A percentile compares a stretch with the other conserved stretches of the same genome.
Conservation (phyloP, 2,797 vertebrate genomes). For the Tenualosa ilisha region DNA sequence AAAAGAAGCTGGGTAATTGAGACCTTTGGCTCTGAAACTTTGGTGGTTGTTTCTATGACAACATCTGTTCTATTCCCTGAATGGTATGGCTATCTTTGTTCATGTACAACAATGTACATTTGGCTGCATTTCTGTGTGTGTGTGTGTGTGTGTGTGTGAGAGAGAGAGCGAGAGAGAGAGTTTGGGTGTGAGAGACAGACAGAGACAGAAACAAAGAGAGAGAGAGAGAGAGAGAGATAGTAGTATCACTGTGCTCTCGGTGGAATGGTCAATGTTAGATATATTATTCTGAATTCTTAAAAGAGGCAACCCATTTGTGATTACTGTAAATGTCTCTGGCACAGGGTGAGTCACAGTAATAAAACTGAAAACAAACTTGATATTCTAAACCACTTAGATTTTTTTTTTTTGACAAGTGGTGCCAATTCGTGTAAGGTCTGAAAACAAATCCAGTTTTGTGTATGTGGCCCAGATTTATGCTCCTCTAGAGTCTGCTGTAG, state of each 20-base stretch:
- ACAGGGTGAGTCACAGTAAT: slow-evolving; percentile 3
- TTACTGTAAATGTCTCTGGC: slow-evolving; percentile 20
- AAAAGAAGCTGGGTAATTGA: not conserved
- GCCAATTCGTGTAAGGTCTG: not conserved
- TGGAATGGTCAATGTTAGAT: not conserved
- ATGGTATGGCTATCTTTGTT: not conserved
- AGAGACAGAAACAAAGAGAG: not conserved
- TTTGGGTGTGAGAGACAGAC: not conserved
- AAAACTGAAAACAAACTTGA: slow-evolving; percentile 9
- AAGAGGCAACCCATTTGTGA: not conserved
- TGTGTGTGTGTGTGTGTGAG: not conserved
- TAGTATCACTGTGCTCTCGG: not conserved
- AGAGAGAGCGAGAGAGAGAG: not conserved
- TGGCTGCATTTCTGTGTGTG: not conserved
- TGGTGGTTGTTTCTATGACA: slow-evolving; percentile 14
- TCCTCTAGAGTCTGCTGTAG: not conserved
- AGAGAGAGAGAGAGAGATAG: not conserved
- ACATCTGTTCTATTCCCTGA: slow-evolving; percentile 8
- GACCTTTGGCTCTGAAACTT: not conserved
- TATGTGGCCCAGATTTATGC: not conserved
- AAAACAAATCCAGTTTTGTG: not conserved
- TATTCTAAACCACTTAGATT: not conserved
- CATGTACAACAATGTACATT: not conserved
- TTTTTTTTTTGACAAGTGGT: no score
- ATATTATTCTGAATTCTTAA: not conserved